Base-by-base conservation (phyloP, 2,888 invertebrate genomes). In the Torymus aiolomorphi region DNA sequence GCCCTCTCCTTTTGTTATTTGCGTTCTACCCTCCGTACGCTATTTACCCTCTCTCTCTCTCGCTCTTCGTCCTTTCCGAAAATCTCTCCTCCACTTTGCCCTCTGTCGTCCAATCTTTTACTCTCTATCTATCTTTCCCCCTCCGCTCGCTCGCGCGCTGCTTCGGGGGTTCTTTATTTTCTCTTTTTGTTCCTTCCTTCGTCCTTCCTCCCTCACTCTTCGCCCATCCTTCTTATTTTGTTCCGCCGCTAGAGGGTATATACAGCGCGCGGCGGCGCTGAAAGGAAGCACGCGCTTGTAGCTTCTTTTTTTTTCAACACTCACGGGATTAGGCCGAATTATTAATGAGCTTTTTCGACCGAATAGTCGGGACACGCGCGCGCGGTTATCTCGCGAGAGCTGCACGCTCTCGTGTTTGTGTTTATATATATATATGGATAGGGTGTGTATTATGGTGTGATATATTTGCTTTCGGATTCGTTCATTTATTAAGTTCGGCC, bases 1-100 rank as follows among this genome's bases (percentile, higher is more conserved):
- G 16, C 42, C 74, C 65, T 74, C 61, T 49, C 75, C 80, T 80
- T 78, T 78, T 78, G 78, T 78, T 80, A 80, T 80, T 80, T 76
- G 80, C 72, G 59, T 63, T 76, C 1, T 20, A 63, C 75, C 80
- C 42, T 42, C 8, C 42, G 42, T 61, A 20, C 51, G 73, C 67
- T 78, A 51, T 78, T 78, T 77, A 65, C 78, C 73, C 78, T 67
- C 69, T 62, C 20, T 61, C 56, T 54, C 31, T 52, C 56, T 14
- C 61, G 31, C 56, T 16, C 56, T 42, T 11, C 18, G 70, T 16
- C 18, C 63, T 66, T 42, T 42, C 42, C 42, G 42, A 42, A 42
- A 42, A 42, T 42, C 42, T 42, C 42, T 42, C 42, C 42, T 42
- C 42, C 42, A 42, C 42, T 42, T 51, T 16, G n/a, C 67, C 51